These are phyloP conservation scores for Columba livia DNA, from an alignment of 2,113 vertebrate species.

Conservation along the genomic window DNA sequence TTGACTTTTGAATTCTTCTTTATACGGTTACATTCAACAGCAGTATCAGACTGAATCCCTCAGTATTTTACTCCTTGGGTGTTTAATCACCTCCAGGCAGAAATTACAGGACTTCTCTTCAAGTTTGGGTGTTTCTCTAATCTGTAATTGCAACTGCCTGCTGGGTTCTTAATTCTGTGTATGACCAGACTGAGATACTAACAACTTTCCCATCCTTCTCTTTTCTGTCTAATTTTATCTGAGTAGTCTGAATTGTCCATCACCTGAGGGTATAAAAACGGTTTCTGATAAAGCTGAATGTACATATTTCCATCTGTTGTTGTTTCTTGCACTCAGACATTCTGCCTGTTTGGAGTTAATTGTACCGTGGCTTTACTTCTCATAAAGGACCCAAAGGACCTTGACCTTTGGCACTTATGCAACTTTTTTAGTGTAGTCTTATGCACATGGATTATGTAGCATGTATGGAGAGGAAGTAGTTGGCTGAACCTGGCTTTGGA, in stretches of 20 bases:
- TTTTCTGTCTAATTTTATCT: neutral
- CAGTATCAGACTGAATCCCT: neutral
- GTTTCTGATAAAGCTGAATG: neutral
- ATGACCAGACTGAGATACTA: neutral
- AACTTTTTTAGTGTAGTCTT: constrained; percentile 22
- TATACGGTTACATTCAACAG: neutral
- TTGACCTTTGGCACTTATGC: constrained; percentile 26
- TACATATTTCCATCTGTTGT: neutral
- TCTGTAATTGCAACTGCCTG: neutral
- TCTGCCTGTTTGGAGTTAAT: constrained; percentile 9
- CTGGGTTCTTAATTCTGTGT: neutral
- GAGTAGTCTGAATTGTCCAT: neutral
- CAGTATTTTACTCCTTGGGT: neutral
- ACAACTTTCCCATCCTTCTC: neutral
- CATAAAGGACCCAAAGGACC: constrained; percentile 4
- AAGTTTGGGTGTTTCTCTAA: neutral
- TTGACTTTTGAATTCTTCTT: neutral
- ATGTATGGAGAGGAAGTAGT: constrained; percentile 36
- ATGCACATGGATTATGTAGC: constrained; percentile 32
- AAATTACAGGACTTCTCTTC: neutral
- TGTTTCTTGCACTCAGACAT: neutral
- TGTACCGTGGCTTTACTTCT: constrained; percentile 13
- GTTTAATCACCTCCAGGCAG: neutral
- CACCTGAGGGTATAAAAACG: neutral
- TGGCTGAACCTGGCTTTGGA: constrained; percentile 29